phyloP scores from a whole-genome alignment of 2,888 invertebrate species.

The Argyresthia albistria region DNA sequence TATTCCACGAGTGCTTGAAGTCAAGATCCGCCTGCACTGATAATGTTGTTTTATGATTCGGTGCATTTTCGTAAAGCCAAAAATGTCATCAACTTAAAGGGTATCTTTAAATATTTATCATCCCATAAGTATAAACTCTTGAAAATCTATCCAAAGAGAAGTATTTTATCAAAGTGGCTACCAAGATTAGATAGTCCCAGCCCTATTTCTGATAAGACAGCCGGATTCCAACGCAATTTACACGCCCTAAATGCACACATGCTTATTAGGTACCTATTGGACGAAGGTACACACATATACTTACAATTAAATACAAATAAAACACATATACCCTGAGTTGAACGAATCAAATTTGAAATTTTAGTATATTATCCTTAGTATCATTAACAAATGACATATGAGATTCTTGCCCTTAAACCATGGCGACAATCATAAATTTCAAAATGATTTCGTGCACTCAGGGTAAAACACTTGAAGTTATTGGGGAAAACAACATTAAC shows the following conservation, averaged over 20 bases:
- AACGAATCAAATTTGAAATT: too few species aligned
- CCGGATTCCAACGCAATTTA: slow-evolving; percentile 41
- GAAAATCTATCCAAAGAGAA: slow-evolving; percentile 4
- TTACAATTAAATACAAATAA: too few species aligned
- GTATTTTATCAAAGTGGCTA: slow-evolving; percentile 39
- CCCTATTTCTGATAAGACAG: slow-evolving; percentile 51
- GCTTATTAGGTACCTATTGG: background rate
- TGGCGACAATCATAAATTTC: too few species aligned
- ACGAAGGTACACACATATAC: background rate
- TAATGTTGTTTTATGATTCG: background rate
- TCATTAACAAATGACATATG: too few species aligned
- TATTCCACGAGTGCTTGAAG: background rate
- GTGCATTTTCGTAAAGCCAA: background rate
- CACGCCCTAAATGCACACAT: slow-evolving; percentile 26
- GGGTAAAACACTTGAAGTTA: too few species aligned
- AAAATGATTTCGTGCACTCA: too few species aligned
- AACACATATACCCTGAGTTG: too few species aligned
- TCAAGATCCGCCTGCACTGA: background rate
- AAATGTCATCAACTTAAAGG: background rate
- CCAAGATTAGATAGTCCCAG: slow-evolving; percentile 58
- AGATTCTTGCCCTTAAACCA: too few species aligned
- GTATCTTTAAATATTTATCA: background rate
- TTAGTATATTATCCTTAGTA: too few species aligned
- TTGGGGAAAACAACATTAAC: too few species aligned
- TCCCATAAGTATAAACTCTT: slow-evolving; percentile 1